Base-by-base conservation (phyloP, 2,888 invertebrate species). In the Diloba caeruleocephala region DNA sequence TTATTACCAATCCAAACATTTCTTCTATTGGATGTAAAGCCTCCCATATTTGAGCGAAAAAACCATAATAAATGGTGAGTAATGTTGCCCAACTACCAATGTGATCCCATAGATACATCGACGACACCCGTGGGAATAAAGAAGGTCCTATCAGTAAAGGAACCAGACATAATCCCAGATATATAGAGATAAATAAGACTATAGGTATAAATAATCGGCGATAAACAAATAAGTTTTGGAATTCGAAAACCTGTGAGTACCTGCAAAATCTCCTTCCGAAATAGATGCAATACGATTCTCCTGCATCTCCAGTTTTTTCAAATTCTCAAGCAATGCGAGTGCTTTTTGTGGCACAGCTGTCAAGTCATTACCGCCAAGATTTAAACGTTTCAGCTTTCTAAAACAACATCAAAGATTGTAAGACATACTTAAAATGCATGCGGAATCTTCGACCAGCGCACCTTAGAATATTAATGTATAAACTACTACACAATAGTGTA, bases 301-400 rank as follows among this genome's bases (percentile, higher is more conserved):
- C 79, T 98, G 98, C 93, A 98, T 95, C 88, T 98, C 98, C 38
- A 98, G 94, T 79, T 97, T 98, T 85, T 96, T 97, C 67, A 98
- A 89, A 73, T 96, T 97, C 77, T 96, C 96, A 66, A 98, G 92
- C 53, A 96, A 94, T 0, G 96, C 95, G n/a, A 98, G 94, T 0
- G 98, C 96, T 78, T 96, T 95, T 74, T 97, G 97, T 9, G 98
- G 98, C 37, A 98, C 95, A 8, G 94, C 92, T 25, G 95, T 95
- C 77, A 98, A 89, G 60, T 96, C 96, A 84, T 98, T 98, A 48
- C 97, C 97, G 21, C 98, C 98, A 63, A 98, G 94, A 89, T 98
- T 98, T 57, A 98, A 90, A 53, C 97, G 94, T 76, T 97, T 97
- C 57, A 98, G 90, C 88, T 97, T 97, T 75, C 96, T 97, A 81